Evolutionary conservation across 2,113 vertebrate species (phyloP), one percentile per base, ranked within the genome.

Genomic region (Noturus placidus): DNA sequence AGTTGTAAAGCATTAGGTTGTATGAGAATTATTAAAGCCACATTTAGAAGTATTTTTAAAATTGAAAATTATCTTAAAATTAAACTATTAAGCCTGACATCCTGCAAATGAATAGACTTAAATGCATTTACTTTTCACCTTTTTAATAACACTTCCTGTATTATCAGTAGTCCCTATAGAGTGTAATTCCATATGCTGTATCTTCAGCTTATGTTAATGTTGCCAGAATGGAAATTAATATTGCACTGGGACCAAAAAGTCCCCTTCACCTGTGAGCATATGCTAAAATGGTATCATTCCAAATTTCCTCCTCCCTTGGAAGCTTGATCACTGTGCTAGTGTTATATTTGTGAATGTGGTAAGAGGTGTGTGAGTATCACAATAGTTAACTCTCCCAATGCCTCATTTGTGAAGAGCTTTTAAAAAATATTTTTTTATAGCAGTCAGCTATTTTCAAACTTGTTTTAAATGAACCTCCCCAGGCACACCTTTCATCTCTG

Each of bases 331-430:
- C 89, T 89, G 80, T 83, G 83, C 84, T 87, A 74, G 67, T 93
- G 91, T 94, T 93, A 90, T 92, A 86, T 89, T 87, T 89, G 91
- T 93, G 89, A 92, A 92, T 92, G 87, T 93, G 93, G 93, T 93
- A 91, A 94, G 92, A 89, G 89, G 38, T 85, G 89, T 56, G 57
- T 82, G 83, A 89, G 87, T 61, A 89, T 91, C 83, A 90, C 83
- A 90, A 92, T 92, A 92, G 89, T 91, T 92, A 92, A 88, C 91
- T 91, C 83, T 92, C 80, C 89, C 89, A 91, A 84, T 89, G 89
- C 83, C 89, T 89, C 76, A 91, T 90, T 67, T 17, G 8, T 74
- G 38, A 25, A 74, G 20, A 42, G 38, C 1, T 35, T 70, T 33
- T 35, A 50, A 50, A 50, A 50, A 10, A 7, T 46, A 7, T 46